A percentile compares a stretch with the other conserved stretches of the same genome.
Evolutionary conservation across 2,113 vertebrate species (phyloP).

Genomic region (Pycnonotus jocosus): DNA sequence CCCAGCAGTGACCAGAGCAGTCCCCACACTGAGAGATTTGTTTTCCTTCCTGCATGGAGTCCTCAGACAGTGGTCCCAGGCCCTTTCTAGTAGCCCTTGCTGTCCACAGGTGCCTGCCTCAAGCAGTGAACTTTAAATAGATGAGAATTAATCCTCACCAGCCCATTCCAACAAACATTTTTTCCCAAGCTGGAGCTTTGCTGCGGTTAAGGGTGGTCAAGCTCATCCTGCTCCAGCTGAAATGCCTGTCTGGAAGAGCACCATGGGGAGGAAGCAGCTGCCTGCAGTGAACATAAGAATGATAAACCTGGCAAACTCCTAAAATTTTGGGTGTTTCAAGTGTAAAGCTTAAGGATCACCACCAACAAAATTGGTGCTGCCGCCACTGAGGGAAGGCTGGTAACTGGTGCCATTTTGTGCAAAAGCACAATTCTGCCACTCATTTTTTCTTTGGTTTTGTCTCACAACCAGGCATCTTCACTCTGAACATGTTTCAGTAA

Average conservation of each 20-base stretch:
- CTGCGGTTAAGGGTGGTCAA: neutral
- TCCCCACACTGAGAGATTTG: neutral
- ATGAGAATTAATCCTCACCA: neutral
- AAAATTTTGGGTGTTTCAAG: neutral
- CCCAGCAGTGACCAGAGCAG: neutral
- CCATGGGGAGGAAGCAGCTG: neutral
- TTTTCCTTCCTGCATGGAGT: neutral
- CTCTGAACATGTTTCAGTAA: neutral
- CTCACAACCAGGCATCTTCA: neutral
- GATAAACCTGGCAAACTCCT: neutral
- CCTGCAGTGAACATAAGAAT: neutral
- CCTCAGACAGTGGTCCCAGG: neutral
- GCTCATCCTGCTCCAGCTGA: neutral
- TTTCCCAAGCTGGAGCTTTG: neutral
- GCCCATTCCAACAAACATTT: neutral
- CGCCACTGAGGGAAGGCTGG: neutral
- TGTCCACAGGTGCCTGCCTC: neutral
- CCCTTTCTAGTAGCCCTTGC: neutral
- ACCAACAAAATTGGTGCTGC: neutral
- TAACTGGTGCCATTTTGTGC: neutral
- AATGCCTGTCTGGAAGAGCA: neutral
- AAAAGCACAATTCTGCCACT: neutral
- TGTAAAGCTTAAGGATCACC: neutral
- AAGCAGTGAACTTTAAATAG: constrained; percentile 1
- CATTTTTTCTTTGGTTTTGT: neutral